phyloP scores from a whole-genome alignment of 2,888 invertebrate genomes.

The Girardia tigrina region DNA sequence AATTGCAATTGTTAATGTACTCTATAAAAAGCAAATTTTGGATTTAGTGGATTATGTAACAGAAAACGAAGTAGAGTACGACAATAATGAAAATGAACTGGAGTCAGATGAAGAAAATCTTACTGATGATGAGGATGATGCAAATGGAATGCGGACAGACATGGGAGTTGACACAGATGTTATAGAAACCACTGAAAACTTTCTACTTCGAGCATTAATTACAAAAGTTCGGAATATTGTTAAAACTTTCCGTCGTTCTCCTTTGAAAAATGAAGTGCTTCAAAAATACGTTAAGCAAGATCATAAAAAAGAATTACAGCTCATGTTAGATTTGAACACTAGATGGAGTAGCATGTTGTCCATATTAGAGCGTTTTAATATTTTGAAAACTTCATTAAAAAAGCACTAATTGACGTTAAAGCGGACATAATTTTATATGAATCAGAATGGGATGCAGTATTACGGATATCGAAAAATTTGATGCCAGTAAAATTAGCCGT shows the following conservation, averaged over 20 bases:
- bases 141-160: too few species aligned
- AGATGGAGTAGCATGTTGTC: not conserved
- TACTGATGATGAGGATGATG: too few species aligned
- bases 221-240: not conserved
- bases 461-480: not conserved
- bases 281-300: not conserved
- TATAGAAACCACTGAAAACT: not conserved
- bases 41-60: too few species aligned
- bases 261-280: not conserved
- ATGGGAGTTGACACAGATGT: not conserved
- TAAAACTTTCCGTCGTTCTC: not conserved
- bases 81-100: not conserved
- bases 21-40: not conserved
- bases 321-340: not conserved
- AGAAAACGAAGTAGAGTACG: not conserved
- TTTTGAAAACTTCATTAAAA: not conserved
- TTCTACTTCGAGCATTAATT: not conserved
- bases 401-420: not conserved
- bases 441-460: not conserved
- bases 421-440: not conserved
- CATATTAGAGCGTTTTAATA: too few species aligned
- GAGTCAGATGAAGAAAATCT: not conserved
- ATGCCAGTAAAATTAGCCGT: slow-evolving; percentile 8
- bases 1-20: not conserved
- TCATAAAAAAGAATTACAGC: not conserved